phyloP scores from a whole-genome alignment of 2,888 invertebrate species.

The Mystacides longicornis region DNA sequence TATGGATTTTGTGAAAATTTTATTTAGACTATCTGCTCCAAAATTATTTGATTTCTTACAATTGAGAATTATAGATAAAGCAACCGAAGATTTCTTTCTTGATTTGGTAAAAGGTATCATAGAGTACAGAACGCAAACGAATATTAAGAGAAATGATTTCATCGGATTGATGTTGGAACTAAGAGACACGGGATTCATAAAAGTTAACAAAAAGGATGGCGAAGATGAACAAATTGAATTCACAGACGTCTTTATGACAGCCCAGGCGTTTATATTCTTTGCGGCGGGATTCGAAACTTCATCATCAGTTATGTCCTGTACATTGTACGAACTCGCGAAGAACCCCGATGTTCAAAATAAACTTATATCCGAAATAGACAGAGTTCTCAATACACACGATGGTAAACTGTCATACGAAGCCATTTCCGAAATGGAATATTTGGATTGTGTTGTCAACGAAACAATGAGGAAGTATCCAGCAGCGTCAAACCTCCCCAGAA shows the following conservation, averaged over 20 bases:
- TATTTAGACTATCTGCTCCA: slow-evolving; percentile 2
- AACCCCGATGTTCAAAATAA: slow-evolving; percentile 37
- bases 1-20: background rate
- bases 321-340: slow-evolving; percentile 34
- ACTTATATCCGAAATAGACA: slow-evolving; percentile 32
- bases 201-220: slow-evolving; percentile 2
- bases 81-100: slow-evolving; percentile 19
- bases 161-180: slow-evolving; percentile 18
- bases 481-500: slow-evolving; percentile 35
- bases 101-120: slow-evolving; percentile 22
- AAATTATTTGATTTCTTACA: slow-evolving; percentile 5
- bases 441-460: slow-evolving; percentile 39
- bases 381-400: slow-evolving; percentile 29
- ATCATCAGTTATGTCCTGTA: slow-evolving; percentile 35
- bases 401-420: slow-evolving; percentile 36
- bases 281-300: slow-evolving; percentile 41
- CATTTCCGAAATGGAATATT: slow-evolving; percentile 35
- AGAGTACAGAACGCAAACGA: slow-evolving; percentile 14
- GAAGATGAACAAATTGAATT: slow-evolving; percentile 28
- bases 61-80: slow-evolving; percentile 29
- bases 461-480: slow-evolving; percentile 42
- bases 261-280: slow-evolving; percentile 41
- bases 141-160: slow-evolving; percentile 15
- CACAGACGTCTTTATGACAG: slow-evolving; percentile 33
- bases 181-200: slow-evolving; percentile 15